Evolutionary conservation across 1,140 invertebrate genomes (phyloP), one percentile per base, ranked within the genome.

Genomic region (Drosophila guanche): DNA sequence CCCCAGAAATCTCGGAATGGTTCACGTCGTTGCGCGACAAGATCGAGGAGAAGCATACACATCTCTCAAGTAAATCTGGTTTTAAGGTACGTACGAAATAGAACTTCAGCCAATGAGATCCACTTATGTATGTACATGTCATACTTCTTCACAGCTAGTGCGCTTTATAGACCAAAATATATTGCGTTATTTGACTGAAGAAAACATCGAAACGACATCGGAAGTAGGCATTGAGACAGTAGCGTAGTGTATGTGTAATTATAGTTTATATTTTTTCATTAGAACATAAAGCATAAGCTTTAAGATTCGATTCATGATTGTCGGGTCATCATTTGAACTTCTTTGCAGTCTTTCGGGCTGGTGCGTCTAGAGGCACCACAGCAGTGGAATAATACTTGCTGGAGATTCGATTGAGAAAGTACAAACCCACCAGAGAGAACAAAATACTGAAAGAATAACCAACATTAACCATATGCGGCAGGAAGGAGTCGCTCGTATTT

Each of bases 331-430:
- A 89, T 66, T 88, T 89, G 37, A 59, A 76, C 45, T 88, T 88
- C 23, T 89, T 89, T 5, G 65, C 69, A 20, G 54, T 56, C 55
- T 89, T 89, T 5, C 76, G 68, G 12, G 52, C 25, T 3, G 72
- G 61, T 1, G 46, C 68, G 41, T 79, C 85, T 1, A 89, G 69
- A 3, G 69, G n/a, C 4, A 58, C 40, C 7, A 66, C 41, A 16
- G 59, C 45, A 48, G 53, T 77, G 53, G 80, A 78, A 51, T 91
- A 89, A 56, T 90, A 81, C 55, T 90, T 90, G 0, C 76, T 78
- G 4, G 91, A 91, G 22, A 91, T 90, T 37, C 85, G 80, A 58
- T 91, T 90, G 0, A 91, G 51, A 29, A 91, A 91, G 50, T 90
- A 91, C 45, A 91, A 70, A 2, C 85, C 90, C 5, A 86, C 58